Base-by-base conservation (phyloP, 2,888 invertebrate genomes). In the Drosophila gaucha region DNA sequence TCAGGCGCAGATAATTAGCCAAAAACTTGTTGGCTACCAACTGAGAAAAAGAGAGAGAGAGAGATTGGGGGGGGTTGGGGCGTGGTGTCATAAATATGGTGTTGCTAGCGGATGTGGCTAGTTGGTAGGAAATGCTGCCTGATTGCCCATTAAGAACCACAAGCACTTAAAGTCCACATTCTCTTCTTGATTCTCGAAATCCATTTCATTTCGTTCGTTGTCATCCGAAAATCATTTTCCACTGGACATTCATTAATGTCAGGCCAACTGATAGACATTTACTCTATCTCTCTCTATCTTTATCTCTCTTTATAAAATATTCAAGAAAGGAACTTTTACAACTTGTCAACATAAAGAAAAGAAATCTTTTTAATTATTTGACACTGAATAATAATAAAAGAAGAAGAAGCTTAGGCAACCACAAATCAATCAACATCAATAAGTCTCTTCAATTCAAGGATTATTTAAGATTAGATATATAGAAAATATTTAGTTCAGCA, bases 1-100 rank as follows among this genome's bases (percentile, higher is more conserved):
- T 60, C 77, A 47, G 67, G 78, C 78, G 67, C 78, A 78, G 64
- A 82, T 76, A 76, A 82, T 82, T 78, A 78, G 79, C 79, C 66
- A 82, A 39, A 41, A 71, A 70, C 74, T 78, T 74, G 78, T 63
- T 74, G 71, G 49, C 8, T n/a, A n/a, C n/a, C n/a, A n/a, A n/a
- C n/a, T n/a, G 18, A 1, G n/a, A 2, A 8, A 14, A 10, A 6
- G 33, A 6, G 4, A 2, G 39, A 12, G 28, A 30, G 10, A 9
- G 22, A 18, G 1, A 1, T 20, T 36, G 24, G 22, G 22, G 12
- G 3, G 26, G 26, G 26, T 6, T 1, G 10, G 26, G 18, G 18
- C 5, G 8, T 9, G 38, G 54, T 38, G 71, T 54, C 60, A 74
- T 58, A 71, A 66, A 70, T 70, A 74, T 75, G 57, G 58, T 65